Evolutionary conservation across 2,113 vertebrate species (phyloP), one percentile per base, ranked within the genome.

Genomic region (Fukomys damarensis): DNA sequence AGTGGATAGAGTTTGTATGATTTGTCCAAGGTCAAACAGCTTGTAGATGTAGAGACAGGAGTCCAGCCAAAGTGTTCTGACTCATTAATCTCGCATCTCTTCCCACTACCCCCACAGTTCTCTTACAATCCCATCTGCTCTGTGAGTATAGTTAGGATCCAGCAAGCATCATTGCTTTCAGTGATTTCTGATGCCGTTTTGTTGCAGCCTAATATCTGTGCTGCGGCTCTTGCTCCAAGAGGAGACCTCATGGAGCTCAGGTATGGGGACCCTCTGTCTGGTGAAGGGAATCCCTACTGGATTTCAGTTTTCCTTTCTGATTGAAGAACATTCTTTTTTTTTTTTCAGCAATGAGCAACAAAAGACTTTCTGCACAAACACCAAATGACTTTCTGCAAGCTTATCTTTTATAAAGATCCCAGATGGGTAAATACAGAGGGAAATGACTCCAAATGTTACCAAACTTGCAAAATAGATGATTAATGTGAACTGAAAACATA

Each of bases 361-460:
- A 77, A 92, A 4, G 11, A 22, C 65, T 91, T 77, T 96, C 38
- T 85, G 66, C 52, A 43, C 49, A 90, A 96, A 86, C 68, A 91
- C 56, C 52, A 92, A 94, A 95, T 63, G 92, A 70, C 63, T 94
- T 77, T 91, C 11, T 92, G 85, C 49, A 96, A 96, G 94, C 91
- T 74, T 97, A 65, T 96, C 96, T 94, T 95, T 91, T 93, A 90
- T 88, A 88, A 96, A 91, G 92, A 95, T 97, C 92, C 95, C 96
- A 95, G 97, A 98, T 97, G 96, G 96, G 97, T 97, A 98, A 98
- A 97, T 96, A 96, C 66, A 86, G 92, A 97, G 93, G 81, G 61
- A 97, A 98, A 97, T 91, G 90, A 95, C 76, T 97, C 95, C 97
- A 97, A 96, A 97, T 97, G 97, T 98, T 97, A 96, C 97, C 92